These are phyloP conservation scores for Saguinus midas DNA, from an alignment of 2,113 vertebrate genomes.

Conservation along the genomic window DNA sequence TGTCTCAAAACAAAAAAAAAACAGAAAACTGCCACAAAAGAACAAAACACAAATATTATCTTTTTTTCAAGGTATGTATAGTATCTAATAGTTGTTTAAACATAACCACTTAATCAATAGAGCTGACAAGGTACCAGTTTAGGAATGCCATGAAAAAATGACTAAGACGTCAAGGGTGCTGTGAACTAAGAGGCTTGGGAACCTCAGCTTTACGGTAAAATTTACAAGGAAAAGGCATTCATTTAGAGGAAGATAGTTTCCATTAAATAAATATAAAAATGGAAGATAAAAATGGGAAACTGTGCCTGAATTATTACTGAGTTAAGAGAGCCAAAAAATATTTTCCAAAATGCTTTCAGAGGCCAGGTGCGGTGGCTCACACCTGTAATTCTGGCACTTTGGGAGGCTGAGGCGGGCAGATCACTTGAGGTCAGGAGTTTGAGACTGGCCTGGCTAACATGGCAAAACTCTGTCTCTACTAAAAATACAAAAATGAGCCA, in stretches of 20 bases:
- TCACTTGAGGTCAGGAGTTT: no score
- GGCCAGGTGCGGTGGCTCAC: no score
- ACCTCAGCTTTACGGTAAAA: not conserved
- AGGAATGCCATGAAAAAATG: not conserved
- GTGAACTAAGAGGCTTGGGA: not conserved
- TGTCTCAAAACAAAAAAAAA: no score
- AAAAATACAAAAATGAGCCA: no score
- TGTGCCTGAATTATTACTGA: not conserved
- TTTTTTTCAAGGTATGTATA: not conserved
- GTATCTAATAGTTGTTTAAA: not conserved
- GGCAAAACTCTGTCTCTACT: no score
- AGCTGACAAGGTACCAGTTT: not conserved
- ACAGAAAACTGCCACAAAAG: not conserved
- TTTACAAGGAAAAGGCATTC: not conserved
- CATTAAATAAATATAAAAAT: not conserved
- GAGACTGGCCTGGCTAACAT: no score
- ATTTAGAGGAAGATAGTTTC: not conserved
- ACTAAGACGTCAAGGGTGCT: not conserved
- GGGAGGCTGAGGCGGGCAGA: no score
- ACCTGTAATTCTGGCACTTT: no score
- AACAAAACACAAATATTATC: not conserved
- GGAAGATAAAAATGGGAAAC: not conserved
- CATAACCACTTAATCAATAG: not conserved
- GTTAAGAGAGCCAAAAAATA: not conserved
- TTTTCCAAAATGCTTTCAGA: not conserved